A percentile compares a stretch with the other conserved stretches of the same genome.
These are phyloP conservation scores for Hippolais icterina DNA, from an alignment of 2,113 vertebrate species.

Conservation along the genomic window DNA sequence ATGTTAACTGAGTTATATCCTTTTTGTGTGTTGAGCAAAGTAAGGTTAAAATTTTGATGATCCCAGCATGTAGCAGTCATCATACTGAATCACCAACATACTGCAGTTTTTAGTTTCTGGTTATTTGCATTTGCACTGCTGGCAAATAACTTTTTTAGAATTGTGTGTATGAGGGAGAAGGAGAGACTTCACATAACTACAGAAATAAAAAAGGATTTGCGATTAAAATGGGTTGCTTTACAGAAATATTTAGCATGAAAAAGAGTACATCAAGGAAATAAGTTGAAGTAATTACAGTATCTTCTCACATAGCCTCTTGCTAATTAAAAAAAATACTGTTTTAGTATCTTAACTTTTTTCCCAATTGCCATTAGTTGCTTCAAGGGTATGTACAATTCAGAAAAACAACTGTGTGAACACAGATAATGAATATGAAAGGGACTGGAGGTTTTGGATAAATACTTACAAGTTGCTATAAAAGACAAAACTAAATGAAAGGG, in stretches of 20 bases:
- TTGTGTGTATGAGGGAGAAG: background rate
- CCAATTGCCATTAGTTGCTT: background rate
- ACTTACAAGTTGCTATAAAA: background rate
- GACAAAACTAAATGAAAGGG: background rate
- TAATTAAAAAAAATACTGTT: background rate
- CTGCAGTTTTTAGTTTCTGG: background rate
- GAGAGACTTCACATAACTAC: background rate
- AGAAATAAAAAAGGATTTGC: background rate
- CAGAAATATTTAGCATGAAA: background rate
- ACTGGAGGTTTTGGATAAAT: background rate
- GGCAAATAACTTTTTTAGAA: background rate
- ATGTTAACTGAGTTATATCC: background rate
- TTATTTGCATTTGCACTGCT: background rate
- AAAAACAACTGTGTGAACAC: background rate
- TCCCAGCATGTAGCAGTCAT: background rate
- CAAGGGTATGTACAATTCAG: background rate
- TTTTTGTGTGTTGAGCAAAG: background rate
- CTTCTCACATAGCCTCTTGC: background rate
- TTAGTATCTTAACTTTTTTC: background rate
- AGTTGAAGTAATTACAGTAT: background rate
- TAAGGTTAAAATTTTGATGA: background rate
- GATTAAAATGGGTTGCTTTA: background rate
- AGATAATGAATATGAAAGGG: background rate
- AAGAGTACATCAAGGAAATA: background rate
- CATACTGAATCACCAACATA: background rate